phyloP scores from a whole-genome alignment of 2,797 vertebrate genomes.

The Micromesistius poutassou region DNA sequence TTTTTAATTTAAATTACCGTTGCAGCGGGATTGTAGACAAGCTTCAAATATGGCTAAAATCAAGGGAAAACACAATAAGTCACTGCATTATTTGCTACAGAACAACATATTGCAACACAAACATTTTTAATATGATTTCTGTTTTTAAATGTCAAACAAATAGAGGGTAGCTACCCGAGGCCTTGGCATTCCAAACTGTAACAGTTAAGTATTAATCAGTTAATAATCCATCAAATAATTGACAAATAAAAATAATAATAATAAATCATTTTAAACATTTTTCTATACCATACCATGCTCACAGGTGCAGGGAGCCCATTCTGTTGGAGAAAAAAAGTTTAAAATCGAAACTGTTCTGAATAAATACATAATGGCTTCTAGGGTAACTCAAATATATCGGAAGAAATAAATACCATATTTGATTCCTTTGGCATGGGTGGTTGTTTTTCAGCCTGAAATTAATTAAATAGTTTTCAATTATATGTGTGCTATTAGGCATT shows the following conservation, averaged over 20 bases:
- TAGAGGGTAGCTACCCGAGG: background rate
- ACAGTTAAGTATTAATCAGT: background rate
- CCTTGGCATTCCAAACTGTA: background rate
- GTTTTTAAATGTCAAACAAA: background rate
- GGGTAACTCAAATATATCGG: background rate
- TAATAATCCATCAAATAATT: background rate
- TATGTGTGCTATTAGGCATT: background rate
- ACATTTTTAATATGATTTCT: background rate
- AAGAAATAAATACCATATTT: background rate
- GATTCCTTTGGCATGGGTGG: background rate
- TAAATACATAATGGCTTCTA: background rate
- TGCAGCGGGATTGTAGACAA: constrained; percentile 44
- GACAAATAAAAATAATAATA: background rate
- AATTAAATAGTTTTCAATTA: background rate
- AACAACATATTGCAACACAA: constrained; percentile 5
- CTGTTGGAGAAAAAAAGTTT: constrained; percentile 23
- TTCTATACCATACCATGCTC: constrained; percentile 20
- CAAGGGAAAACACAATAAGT: background rate
- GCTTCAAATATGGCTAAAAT: constrained; percentile 29
- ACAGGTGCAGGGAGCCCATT: constrained; percentile 18
- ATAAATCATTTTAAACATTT: too few species aligned
- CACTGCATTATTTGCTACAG: background rate
- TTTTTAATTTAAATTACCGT: constrained; percentile 36
- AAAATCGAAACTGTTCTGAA: constrained; percentile 1
- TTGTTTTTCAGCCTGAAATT: background rate